A percentile compares a stretch with the other conserved stretches of the same genome.
phyloP scores from a whole-genome alignment of 2,113 vertebrate genomes.

The Hypocryptadius cinnamomeus region DNA sequence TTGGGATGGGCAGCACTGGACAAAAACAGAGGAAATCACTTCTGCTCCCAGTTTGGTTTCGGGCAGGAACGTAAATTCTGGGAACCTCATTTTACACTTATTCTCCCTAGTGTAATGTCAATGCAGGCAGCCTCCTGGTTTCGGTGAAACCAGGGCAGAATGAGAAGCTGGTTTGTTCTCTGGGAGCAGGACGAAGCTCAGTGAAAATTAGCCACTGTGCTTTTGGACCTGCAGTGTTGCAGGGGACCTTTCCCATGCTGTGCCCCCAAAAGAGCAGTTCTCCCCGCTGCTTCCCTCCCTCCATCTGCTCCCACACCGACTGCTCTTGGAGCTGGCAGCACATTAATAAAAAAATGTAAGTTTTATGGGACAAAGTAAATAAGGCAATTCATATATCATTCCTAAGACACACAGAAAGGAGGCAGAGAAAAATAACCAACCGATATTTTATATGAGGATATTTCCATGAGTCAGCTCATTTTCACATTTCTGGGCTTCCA shows the following conservation, averaged over 20 bases:
- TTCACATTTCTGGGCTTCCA: slow-evolving; percentile 43
- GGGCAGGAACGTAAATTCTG: neutral
- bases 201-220: neutral
- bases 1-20: neutral
- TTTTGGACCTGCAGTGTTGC: neutral
- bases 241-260: neutral
- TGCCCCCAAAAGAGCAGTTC: neutral
- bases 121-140: neutral
- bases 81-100: neutral
- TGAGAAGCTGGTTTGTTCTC: neutral
- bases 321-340: slow-evolving; percentile 34
- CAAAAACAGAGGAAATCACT: neutral
- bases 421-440: slow-evolving; percentile 71
- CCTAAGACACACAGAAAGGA: slow-evolving; percentile 52
- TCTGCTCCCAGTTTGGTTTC: neutral
- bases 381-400: slow-evolving; percentile 75
- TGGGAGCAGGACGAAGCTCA: neutral
- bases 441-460: slow-evolving; percentile 20
- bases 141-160: neutral
- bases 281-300: neutral
- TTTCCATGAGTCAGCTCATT: slow-evolving; percentile 73
- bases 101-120: neutral
- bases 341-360: slow-evolving; percentile 72
- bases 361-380: slow-evolving; percentile 74
- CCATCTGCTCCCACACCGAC: neutral